Evolutionary conservation across 2,797 vertebrate genomes (phyloP).

Genomic region (Sebastes paucispinis): DNA sequence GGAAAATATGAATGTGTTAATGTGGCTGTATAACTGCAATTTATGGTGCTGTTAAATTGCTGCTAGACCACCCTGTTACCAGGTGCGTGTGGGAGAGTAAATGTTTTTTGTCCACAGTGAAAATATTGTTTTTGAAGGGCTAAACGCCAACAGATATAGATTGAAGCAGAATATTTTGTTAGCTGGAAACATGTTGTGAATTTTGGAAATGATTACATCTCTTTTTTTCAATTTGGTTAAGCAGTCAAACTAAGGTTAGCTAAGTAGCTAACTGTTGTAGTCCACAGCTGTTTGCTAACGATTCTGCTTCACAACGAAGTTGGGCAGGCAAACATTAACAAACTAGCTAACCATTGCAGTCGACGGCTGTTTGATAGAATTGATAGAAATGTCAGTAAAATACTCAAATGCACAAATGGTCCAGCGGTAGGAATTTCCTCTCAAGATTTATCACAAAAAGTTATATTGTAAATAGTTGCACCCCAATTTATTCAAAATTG

Average conservation of each 20-base stretch:
- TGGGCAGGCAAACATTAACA: not conserved
- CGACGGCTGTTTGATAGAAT: too few relatives aligned
- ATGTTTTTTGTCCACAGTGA: too few relatives aligned
- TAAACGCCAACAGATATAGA: too few relatives aligned
- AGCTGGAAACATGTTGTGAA: too few relatives aligned
- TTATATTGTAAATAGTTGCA: not conserved
- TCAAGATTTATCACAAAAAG: not conserved
- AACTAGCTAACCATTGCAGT: not conserved
- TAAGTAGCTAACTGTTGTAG: not conserved
- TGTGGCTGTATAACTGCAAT: too few relatives aligned
- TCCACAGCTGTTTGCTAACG: not conserved
- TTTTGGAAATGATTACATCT: too few relatives aligned
- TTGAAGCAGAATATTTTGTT: too few relatives aligned
- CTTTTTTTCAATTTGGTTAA: not conserved
- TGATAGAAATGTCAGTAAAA: not conserved
- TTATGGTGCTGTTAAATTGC: too few relatives aligned
- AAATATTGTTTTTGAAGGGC: too few relatives aligned
- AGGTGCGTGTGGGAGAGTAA: too few relatives aligned
- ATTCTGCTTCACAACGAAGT: not conserved
- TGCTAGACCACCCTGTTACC: rapidly evolving
- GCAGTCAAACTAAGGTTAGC: not conserved
- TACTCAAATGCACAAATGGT: not conserved
- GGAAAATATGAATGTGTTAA: too few relatives aligned
- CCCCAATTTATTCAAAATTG: not conserved
- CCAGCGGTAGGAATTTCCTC: too few relatives aligned